Percentiles rank a stretch among this genome's conserved stretches.
These are phyloP conservation scores for Larimichthys crocea DNA, from an alignment of 2,113 vertebrate species.

Conservation along the genomic window DNA sequence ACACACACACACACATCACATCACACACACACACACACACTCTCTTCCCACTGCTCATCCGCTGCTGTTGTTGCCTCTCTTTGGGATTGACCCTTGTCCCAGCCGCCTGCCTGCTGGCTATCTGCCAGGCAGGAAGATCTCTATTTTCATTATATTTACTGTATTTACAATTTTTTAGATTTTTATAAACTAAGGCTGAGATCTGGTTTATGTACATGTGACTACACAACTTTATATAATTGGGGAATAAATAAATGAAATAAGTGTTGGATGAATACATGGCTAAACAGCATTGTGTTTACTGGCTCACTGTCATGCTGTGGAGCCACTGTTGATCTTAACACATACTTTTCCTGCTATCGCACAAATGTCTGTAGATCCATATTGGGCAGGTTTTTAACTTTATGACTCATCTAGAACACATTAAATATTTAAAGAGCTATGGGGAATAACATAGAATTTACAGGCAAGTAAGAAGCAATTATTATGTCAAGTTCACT, in stretches of 20 bases:
- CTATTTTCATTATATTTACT: neutral
- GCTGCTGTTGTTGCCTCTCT: constrained; percentile 27
- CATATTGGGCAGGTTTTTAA: neutral
- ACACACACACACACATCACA: too few relatives aligned
- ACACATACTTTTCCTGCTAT: too few relatives aligned
- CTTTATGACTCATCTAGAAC: neutral
- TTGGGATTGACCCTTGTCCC: constrained; percentile 43
- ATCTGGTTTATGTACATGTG: neutral
- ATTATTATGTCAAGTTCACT: too few relatives aligned
- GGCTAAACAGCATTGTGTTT: neutral
- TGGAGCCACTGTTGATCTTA: too few relatives aligned
- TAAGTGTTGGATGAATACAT: neutral
- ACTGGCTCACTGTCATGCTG: neutral
- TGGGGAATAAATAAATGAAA: neutral
- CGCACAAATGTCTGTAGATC: neutral
- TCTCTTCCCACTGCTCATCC: constrained; percentile 12
- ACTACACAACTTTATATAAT: neutral
- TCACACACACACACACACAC: too few relatives aligned
- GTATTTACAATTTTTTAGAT: neutral
- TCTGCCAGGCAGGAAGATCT: neutral
- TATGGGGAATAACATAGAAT: too few relatives aligned
- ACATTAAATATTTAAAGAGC: neutral
- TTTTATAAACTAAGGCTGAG: neutral
- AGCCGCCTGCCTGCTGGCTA: constrained; percentile 11
- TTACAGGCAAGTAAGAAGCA: too few relatives aligned